Evolutionary conservation across 2,797 vertebrate genomes (phyloP).

Genomic region (Tragopan temminckii): DNA sequence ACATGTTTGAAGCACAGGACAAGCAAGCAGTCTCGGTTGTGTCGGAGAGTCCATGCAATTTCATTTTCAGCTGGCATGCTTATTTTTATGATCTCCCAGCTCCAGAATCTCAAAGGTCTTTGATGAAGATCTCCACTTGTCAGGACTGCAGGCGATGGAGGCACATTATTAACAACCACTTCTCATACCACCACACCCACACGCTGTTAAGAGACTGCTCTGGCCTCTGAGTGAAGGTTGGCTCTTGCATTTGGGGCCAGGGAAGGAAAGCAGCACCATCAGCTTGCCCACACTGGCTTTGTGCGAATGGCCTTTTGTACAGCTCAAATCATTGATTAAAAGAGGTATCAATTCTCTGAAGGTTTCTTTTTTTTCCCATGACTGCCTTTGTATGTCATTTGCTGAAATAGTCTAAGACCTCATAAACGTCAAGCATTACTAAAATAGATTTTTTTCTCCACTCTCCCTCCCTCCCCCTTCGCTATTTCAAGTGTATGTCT

Average conservation of each 20-base stretch:
- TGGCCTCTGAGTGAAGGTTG: not conserved
- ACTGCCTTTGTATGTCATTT: not conserved
- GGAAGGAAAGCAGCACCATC: not conserved
- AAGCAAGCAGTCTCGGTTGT: fast-evolving
- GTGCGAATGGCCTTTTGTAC: not conserved
- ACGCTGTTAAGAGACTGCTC: not conserved
- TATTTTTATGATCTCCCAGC: not conserved
- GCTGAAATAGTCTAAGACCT: conserved; percentile 11
- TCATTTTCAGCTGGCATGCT: not conserved
- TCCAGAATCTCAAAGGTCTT: not conserved
- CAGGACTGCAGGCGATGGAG: not conserved
- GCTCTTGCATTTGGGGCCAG: not conserved
- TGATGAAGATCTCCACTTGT: not conserved
- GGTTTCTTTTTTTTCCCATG: not conserved
- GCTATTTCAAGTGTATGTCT: conserved; percentile 3
- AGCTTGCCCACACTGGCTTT: not conserved
- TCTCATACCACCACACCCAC: no score
- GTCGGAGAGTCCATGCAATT: fast-evolving
- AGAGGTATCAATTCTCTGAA: not conserved
- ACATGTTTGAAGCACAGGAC: fast-evolving
- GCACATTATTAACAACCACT: not conserved
- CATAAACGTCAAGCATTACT: not conserved
- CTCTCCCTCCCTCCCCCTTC: not conserved
- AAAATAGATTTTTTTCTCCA: conserved; percentile 33
- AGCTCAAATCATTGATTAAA: not conserved